A percentile compares a stretch with the other conserved stretches of the same genome.
Conservation (phyloP, 2,888 invertebrate species). For the Cryptocheilus praepositus region DNA sequence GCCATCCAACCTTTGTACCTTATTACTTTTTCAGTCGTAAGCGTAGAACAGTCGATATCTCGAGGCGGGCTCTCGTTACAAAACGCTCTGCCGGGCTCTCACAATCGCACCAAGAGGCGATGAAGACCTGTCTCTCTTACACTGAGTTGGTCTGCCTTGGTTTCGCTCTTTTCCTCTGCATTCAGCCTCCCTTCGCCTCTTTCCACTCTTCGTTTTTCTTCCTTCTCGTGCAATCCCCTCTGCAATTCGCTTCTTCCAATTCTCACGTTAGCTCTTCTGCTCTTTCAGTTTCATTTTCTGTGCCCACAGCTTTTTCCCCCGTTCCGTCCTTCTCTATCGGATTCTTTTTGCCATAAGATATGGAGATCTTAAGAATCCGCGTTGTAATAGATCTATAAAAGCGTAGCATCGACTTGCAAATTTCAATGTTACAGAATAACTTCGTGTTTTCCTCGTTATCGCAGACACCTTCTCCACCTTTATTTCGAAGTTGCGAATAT, state of each 20-base stretch:
- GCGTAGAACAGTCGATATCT: constrained; percentile 57
- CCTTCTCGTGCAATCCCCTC: too few species aligned
- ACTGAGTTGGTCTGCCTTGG: constrained; percentile 35
- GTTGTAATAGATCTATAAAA: constrained; percentile 31
- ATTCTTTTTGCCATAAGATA: constrained; percentile 31
- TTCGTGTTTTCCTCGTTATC: too few species aligned
- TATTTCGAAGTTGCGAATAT: too few species aligned
- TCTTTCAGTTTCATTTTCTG: background rate
- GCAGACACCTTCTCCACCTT: background rate
- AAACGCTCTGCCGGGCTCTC: constrained; percentile 36
- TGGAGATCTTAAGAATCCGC: constrained; percentile 42
- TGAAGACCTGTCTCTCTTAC: constrained; percentile 42
- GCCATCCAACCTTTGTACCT: constrained; percentile 38
- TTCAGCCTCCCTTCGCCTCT: constrained; percentile 14
- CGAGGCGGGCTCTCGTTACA: constrained; percentile 57
- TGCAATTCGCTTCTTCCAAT: too few species aligned
- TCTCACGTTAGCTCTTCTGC: constrained; percentile 2
- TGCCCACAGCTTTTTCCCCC: constrained; percentile 15
- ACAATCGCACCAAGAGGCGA: constrained; percentile 27
- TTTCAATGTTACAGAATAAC: background rate
- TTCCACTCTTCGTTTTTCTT: constrained; percentile 15
- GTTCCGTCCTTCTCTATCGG: constrained; percentile 25
- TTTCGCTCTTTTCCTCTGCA: constrained; percentile 17
- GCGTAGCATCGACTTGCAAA: constrained; percentile 20
- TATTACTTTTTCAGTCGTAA: constrained; percentile 60